phyloP scores from a whole-genome alignment of 1,140 invertebrate genomes.

The Dendroctonus valens region DNA sequence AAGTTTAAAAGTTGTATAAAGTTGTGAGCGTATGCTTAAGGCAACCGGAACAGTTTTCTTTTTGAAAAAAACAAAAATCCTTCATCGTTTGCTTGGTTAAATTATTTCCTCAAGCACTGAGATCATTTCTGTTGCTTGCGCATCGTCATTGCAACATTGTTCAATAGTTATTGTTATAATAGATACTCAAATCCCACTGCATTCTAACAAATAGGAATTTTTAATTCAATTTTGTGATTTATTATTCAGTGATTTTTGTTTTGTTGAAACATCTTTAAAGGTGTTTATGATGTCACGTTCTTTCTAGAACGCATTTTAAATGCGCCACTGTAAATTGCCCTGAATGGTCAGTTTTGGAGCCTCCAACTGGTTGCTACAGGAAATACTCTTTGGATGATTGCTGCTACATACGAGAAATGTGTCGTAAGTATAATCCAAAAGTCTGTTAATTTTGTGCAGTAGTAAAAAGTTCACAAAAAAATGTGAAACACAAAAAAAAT shows the following conservation, averaged over 20 bases:
- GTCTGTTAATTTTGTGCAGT: neutral
- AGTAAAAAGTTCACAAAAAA: neutral
- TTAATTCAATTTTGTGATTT: neutral
- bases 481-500: too few species aligned
- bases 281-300: neutral
- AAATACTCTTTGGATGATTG: constrained; percentile 36
- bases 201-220: too few species aligned
- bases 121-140: too few species aligned
- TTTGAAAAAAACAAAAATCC: too few species aligned
- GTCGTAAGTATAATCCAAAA: constrained; percentile 21
- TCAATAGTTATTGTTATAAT: too few species aligned
- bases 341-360: constrained; percentile 27
- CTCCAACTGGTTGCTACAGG: constrained; percentile 32
- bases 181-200: too few species aligned
- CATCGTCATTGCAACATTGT: too few species aligned
- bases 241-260: neutral
- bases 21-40: too few species aligned
- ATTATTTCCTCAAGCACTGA: too few species aligned
- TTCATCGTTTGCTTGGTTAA: too few species aligned
- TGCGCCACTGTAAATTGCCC: constrained; percentile 37
- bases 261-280: neutral
- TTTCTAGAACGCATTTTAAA: constrained; percentile 29
- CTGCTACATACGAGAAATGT: constrained; percentile 34
- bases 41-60: too few species aligned
- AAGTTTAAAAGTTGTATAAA: too few species aligned